These are phyloP conservation scores for Scaptodrosophila latifasciaeformis DNA, from an alignment of 2,888 invertebrate species.

Conservation along the genomic window DNA sequence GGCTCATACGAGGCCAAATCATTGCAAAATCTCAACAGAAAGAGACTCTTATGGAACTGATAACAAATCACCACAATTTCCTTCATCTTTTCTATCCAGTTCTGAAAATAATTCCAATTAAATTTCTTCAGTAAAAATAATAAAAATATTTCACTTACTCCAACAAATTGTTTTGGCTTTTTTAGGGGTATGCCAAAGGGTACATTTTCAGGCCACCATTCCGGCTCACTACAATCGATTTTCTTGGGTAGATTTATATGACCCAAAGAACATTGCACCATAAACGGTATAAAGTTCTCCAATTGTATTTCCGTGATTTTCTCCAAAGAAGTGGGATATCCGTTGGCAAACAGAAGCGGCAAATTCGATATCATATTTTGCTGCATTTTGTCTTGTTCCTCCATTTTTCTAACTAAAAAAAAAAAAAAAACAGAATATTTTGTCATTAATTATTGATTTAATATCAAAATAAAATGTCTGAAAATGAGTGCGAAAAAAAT, in stretches of 20 bases:
- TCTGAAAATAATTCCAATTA: conserved; percentile 54
- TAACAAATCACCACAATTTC: conserved; percentile 83
- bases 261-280: conserved; percentile 85
- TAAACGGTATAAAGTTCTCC: conserved; percentile 84
- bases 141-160: conserved; percentile 70
- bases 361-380: conserved; percentile 82
- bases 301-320: conserved; percentile 80
- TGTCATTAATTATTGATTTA: background rate
- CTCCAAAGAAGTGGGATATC: conserved; percentile 81
- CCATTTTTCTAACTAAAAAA: conserved; percentile 52
- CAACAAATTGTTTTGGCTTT: conserved; percentile 76
- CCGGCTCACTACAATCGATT: conserved; percentile 77
- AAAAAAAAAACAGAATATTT: background rate
- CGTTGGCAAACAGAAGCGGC: conserved; percentile 83
- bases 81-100: conserved; percentile 80
- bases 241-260: conserved; percentile 76
- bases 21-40: conserved; percentile 82
- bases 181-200: conserved; percentile 80
- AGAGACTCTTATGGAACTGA: conserved; percentile 83
- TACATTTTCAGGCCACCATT: conserved; percentile 84
- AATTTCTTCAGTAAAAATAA: background rate
- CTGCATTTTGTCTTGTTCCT: conserved; percentile 71
- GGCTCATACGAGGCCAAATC: conserved; percentile 81
- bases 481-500: background rate
- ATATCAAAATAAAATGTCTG: background rate